Evolutionary conservation across 1,140 invertebrate genomes (phyloP).

Genomic region (Andrena cerasifolii): DNA sequence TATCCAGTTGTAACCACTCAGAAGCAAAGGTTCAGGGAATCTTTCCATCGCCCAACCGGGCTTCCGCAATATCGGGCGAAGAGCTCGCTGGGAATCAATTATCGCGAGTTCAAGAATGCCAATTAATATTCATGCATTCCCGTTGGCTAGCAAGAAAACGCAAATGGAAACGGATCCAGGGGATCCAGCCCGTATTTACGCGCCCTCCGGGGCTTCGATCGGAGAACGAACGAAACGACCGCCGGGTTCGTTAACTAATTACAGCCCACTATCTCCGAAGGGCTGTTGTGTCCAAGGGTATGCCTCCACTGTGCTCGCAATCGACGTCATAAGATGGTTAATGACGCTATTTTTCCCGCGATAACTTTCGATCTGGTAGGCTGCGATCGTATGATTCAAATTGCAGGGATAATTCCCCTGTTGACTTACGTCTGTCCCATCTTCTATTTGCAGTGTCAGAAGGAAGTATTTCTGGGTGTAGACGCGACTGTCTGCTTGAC

Average conservation of each 20-base stretch:
- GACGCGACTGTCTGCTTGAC: too few species aligned
- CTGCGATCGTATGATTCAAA: too few species aligned
- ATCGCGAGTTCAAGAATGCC: background rate
- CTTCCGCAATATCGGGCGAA: background rate
- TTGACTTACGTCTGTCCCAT: too few species aligned
- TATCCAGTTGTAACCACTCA: background rate
- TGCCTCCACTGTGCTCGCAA: background rate
- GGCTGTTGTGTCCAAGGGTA: background rate
- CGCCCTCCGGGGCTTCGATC: background rate
- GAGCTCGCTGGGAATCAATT: conserved; percentile 23
- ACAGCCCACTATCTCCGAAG: background rate
- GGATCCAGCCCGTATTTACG: background rate
- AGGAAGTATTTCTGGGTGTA: too few species aligned
- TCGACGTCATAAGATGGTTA: background rate
- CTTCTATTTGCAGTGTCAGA: too few species aligned
- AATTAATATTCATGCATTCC: conserved; percentile 35
- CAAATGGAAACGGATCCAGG: conserved; percentile 8
- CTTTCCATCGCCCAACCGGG: too few species aligned
- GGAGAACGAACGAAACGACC: background rate
- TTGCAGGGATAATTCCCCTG: too few species aligned
- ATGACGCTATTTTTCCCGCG: too few species aligned
- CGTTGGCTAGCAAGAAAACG: background rate
- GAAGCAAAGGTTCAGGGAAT: background rate
- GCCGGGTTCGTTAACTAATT: conserved; percentile 6
- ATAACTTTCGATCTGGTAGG: too few species aligned